Conservation (phyloP, 2,797 vertebrate species). For the Silurus aristotelis region DNA sequence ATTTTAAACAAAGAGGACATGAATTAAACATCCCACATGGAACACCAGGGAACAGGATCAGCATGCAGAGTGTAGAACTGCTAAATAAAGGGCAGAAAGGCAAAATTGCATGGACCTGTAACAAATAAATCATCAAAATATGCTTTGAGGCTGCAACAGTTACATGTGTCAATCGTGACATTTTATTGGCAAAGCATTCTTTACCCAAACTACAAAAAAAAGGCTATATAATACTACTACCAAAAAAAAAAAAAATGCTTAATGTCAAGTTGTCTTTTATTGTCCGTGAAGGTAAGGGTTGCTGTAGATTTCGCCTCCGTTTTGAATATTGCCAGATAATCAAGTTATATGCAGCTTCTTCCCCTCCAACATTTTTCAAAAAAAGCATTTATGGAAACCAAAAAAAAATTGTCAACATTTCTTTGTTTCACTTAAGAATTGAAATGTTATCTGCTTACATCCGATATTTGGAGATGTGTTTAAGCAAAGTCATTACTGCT, state of each 20-base stretch:
- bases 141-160: background rate
- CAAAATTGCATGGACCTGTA: background rate
- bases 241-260: background rate
- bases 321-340: background rate
- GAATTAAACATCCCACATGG: background rate
- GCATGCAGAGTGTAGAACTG: background rate
- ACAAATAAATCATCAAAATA: background rate
- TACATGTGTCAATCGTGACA: background rate
- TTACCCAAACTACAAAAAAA: background rate
- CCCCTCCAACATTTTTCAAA: background rate
- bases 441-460: background rate
- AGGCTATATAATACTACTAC: background rate
- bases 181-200: background rate
- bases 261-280: background rate
- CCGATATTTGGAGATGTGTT: background rate
- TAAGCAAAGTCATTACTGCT: background rate
- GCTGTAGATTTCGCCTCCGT: background rate
- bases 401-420: background rate
- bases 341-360: background rate
- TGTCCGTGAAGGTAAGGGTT: background rate
- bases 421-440: background rate
- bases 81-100: background rate
- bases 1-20: slow-evolving; percentile 8
- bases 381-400: background rate
- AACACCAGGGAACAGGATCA: background rate